Evolutionary conservation across 2,888 invertebrate species (phyloP).

Genomic region (Ypsolopha scabrella): DNA sequence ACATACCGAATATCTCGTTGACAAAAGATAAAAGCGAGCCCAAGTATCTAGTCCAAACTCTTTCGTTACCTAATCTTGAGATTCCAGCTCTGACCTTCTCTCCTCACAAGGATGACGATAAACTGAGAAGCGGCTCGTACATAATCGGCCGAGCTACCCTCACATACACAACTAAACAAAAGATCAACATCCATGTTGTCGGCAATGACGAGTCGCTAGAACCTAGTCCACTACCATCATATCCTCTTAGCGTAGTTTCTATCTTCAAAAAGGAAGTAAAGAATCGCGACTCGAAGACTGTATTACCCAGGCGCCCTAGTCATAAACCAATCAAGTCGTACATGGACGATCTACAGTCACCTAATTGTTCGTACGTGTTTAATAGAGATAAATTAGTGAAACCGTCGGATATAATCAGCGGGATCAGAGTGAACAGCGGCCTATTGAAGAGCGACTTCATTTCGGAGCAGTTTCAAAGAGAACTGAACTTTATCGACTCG

Average conservation of each 20-base stretch:
- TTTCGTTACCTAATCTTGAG: conserved; percentile 33
- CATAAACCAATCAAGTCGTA: conserved; percentile 12
- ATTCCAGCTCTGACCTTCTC: conserved; percentile 23
- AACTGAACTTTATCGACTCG: conserved; percentile 61
- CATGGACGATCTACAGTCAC: conserved; percentile 28
- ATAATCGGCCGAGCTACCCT: conserved; percentile 48
- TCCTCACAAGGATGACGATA: conserved; percentile 4
- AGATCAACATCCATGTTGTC: conserved; percentile 51
- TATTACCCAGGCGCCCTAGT: conserved; percentile 15
- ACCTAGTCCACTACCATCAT: conserved; percentile 31
- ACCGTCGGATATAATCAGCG: conserved; percentile 58
- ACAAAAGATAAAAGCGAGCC: conserved; percentile 36
- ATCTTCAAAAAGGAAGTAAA: conserved; percentile 43
- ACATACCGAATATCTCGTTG: conserved; percentile 55
- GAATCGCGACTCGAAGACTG: conserved; percentile 15
- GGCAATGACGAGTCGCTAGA: conserved; percentile 25
- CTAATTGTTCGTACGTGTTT: conserved; percentile 32
- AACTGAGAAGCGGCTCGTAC: conserved; percentile 27
- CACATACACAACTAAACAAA: conserved; percentile 51
- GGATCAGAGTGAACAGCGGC: conserved; percentile 43
- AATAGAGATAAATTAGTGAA: conserved; percentile 48
- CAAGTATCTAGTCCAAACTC: conserved; percentile 29
- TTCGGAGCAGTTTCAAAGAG: conserved; percentile 55
- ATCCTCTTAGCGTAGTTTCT: conserved; percentile 51
- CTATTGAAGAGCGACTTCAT: conserved; percentile 39